Evolutionary conservation across 2,113 vertebrate genomes (phyloP).

Genomic region (Phaethon lepturus): DNA sequence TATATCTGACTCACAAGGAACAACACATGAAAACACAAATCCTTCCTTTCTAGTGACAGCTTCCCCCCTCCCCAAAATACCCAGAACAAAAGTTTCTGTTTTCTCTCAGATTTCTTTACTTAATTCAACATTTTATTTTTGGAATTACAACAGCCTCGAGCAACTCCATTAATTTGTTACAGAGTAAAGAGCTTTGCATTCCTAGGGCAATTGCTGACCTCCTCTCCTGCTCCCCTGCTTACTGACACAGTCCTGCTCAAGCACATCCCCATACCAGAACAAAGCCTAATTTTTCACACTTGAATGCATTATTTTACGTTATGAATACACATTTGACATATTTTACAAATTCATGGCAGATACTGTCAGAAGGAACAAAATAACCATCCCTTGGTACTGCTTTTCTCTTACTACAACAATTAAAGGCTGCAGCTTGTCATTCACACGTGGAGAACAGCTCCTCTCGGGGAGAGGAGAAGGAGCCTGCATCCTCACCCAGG

Average conservation of each 20-base stretch:
- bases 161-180: constrained; percentile 41
- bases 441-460: background rate
- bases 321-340: background rate
- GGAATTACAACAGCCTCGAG: constrained; percentile 46
- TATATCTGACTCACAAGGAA: background rate
- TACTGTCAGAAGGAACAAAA: constrained; percentile 10
- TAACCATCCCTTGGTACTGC: background rate
- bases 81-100: background rate
- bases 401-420: background rate
- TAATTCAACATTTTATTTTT: constrained; percentile 22
- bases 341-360: background rate
- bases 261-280: background rate
- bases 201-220: constrained; percentile 14
- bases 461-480: background rate
- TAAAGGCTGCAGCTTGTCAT: constrained; percentile 40
- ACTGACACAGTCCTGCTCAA: background rate
- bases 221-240: background rate
- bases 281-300: background rate
- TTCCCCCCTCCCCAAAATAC: background rate
- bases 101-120: background rate
- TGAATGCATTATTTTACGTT: background rate
- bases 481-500: background rate
- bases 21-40: background rate
- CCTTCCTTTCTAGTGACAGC: background rate
- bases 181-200: constrained; percentile 48